Evolutionary conservation across 2,113 vertebrate species (phyloP), one percentile per base, ranked within the genome.

Genomic region (Pelecanus crispus): DNA sequence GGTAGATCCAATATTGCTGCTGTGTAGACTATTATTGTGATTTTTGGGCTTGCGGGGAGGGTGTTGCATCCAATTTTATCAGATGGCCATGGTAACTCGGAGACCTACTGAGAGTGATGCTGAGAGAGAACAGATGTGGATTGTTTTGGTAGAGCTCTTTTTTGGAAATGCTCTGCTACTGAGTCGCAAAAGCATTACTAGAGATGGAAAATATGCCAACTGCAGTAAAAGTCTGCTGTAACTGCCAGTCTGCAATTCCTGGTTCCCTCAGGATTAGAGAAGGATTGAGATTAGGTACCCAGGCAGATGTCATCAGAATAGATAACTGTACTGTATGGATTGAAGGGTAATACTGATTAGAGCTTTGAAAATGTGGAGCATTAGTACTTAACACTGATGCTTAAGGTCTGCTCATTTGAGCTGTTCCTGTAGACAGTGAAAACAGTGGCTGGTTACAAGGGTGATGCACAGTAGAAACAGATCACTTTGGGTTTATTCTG

Each of bases 111-210:
- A 86, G 84, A 89, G 81, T 34, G 86, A 67, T 91, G 66, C 81
- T 95, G 95, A 94, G 94, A 95, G 90, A 79, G 62, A 96, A 58
- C 95, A 97, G 96, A 95, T 95, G 95, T 96, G 87, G 18, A 70
- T 86, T 97, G 87, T 91, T 96, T 93, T 91, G 66, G 61, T 96
- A 95, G 90, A 73, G 78, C 22, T 86, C 53, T 93, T 77, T 87
- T 95, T 91, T 96, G 81, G 87, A 93, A 96, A 15, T 2, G 5
- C 62, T 91, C 14, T 79, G 81, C 81, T 88, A 52, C 61, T 1
- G 31, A 81, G 34, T 81, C 0, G 0, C 87, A 90, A 65, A 93
- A 93, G 74, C 92, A 88, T 95, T 97, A 89, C 81, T 95, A 66
- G 92, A 77, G 66, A 61, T 50, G 78, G 91, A 93, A 95, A 96